Base-by-base conservation (phyloP, 2,113 vertebrate species). In the Ptilorrhoa leucosticta region DNA sequence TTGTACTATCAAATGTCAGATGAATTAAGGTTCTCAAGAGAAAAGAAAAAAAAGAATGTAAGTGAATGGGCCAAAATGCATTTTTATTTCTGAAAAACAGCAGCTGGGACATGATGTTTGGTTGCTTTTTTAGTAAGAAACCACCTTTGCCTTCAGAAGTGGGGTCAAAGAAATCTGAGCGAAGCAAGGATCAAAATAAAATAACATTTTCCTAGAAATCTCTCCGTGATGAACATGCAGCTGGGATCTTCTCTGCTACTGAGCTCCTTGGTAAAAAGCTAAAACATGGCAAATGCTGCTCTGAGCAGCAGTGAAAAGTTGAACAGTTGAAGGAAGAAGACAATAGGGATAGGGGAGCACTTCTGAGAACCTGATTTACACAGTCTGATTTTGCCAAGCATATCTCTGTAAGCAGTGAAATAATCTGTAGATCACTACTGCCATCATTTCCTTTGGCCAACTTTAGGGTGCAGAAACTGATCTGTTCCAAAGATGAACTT, bases 41-140 rank as follows among this genome's bases (percentile, higher is more conserved):
- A 2, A 10, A 47, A 51, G 20, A 60, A 5, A 30, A 24, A 22
- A 44, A 27, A 18, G 0, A 1, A 7, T 10, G 7, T 11, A 28
- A 11, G 8, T 12, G 13, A 82, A 44, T 20, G 3, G 33, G 4
- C 4, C 11, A 69, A 90, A 82, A 73, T 10, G 0, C 2, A 33
- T 64, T 78, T 76, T 21, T 23, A 60, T 92, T 76, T 85, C 37
- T 92, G 22, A 2, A 2, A 3, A 60, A 17, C 1, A 4, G 9
- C 27, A 68, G 2, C 8, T 44, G 4, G 10, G 4, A 64, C 5
- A 71, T 63, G 30, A 54, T 1, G 2, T 50, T 61, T 44, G 5
- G 2, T 26, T 22, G 7, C 2, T 58, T 86, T 87, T 88, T 47
- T 24, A 33, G 2, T 12, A 69, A 56, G 8, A 26, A 7, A 1